Conservation (phyloP, 2,113 vertebrate genomes). For the Pleuronectes platessa region DNA sequence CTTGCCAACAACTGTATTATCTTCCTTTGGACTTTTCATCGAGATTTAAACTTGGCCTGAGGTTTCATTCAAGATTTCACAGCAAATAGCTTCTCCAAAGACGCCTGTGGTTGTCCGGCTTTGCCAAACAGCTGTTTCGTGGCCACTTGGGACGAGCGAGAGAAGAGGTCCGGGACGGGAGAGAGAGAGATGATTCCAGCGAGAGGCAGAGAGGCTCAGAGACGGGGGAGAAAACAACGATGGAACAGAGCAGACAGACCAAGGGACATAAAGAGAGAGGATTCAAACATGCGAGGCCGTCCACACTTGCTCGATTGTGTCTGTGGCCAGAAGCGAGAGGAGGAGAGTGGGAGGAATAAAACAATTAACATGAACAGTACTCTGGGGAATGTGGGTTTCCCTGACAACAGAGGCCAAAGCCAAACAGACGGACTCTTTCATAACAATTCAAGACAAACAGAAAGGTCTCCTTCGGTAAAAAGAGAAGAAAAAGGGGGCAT, state of each 20-base stretch:
- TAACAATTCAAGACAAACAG: conserved; percentile 71
- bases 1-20: conserved; percentile 21
- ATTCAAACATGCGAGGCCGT: conserved; percentile 38
- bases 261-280: conserved; percentile 18
- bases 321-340: conserved; percentile 55
- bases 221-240: conserved; percentile 37
- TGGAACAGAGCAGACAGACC: conserved; percentile 17
- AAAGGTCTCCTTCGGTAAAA: conserved; percentile 32
- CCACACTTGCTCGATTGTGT: conserved; percentile 75
- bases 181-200: conserved; percentile 37
- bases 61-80: conserved; percentile 55
- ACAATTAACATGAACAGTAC: conserved; percentile 76
- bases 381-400: conserved; percentile 77
- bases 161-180: conserved; percentile 46
- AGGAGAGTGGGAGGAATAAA: conserved; percentile 76
- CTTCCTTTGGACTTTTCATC: conserved; percentile 30
- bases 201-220: conserved; percentile 29
- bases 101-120: conserved; percentile 35
- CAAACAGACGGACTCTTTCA: conserved; percentile 78
- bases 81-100: conserved; percentile 56
- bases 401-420: conserved; percentile 69
- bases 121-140: conserved; percentile 73
- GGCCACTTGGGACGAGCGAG: conserved; percentile 48
- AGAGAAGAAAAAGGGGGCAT: not conserved
- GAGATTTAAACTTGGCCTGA: conserved; percentile 49